Evolutionary conservation across 2,113 vertebrate genomes (phyloP).

Genomic region (Oreotrochilus melanogaster): DNA sequence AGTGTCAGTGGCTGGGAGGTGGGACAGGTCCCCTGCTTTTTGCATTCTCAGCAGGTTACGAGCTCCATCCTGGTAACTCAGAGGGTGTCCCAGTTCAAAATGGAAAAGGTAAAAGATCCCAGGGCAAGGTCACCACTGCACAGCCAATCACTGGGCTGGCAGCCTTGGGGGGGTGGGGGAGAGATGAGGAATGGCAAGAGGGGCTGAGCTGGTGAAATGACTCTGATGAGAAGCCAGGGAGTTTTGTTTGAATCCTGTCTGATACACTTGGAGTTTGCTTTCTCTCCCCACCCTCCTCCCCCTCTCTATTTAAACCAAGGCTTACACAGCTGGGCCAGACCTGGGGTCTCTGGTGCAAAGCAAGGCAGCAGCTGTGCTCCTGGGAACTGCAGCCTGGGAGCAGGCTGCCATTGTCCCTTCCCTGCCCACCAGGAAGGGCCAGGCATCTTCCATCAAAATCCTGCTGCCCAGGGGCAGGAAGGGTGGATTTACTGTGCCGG

Average conservation of each 20-base stretch:
- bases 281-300: not conserved
- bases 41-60: not conserved
- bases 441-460: not conserved
- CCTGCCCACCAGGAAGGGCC: rapidly evolving
- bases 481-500: not conserved
- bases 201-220: not conserved
- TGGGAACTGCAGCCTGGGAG: not conserved
- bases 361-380: rapidly evolving
- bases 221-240: not conserved
- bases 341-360: not conserved
- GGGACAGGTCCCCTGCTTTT: not conserved
- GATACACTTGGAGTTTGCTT: not conserved
- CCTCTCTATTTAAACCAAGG: not conserved
- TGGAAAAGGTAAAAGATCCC: not conserved
- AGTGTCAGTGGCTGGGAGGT: not conserved
- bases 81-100: not conserved
- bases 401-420: not conserved
- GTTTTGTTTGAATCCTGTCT: not conserved
- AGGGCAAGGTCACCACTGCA: not conserved
- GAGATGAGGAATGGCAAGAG: not conserved
- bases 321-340: not conserved
- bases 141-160: not conserved
- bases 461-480: not conserved
- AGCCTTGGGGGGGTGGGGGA: rapidly evolving
- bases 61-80: not conserved